A percentile compares a stretch with the other conserved stretches of the same genome.
Conservation (phyloP, 2,113 vertebrate species). For the Varanus salvator region DNA sequence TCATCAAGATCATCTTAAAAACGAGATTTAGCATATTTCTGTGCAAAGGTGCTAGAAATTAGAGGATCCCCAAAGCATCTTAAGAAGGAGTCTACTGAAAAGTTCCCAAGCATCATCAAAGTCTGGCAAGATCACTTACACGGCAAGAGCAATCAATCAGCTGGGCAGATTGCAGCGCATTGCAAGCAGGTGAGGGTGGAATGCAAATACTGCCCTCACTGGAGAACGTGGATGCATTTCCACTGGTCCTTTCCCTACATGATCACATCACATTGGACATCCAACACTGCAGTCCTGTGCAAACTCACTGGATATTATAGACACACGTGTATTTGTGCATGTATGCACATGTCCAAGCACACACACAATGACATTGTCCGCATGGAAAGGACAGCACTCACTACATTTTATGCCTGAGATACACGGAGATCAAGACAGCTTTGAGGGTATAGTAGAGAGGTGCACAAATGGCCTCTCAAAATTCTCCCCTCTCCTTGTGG, state of each 20-base stretch:
- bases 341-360: no score
- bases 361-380: background rate
- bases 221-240: background rate
- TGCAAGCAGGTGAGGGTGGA: background rate
- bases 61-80: background rate
- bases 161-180: background rate
- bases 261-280: background rate
- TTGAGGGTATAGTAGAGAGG: no score
- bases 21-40: background rate
- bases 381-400: no score
- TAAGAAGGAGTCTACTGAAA: background rate
- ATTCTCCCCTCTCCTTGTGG: no score
- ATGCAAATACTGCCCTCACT: background rate
- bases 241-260: background rate
- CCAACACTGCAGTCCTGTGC: background rate
- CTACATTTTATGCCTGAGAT: background rate
- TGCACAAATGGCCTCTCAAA: no score
- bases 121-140: background rate
- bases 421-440: background rate
- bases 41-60: background rate
- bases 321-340: no score
- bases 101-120: conserved; percentile 27
- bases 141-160: background rate
- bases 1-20: background rate
- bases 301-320: no score